Evolutionary conservation across 2,113 vertebrate genomes (phyloP).

Genomic region (Synodontis membranacea): DNA sequence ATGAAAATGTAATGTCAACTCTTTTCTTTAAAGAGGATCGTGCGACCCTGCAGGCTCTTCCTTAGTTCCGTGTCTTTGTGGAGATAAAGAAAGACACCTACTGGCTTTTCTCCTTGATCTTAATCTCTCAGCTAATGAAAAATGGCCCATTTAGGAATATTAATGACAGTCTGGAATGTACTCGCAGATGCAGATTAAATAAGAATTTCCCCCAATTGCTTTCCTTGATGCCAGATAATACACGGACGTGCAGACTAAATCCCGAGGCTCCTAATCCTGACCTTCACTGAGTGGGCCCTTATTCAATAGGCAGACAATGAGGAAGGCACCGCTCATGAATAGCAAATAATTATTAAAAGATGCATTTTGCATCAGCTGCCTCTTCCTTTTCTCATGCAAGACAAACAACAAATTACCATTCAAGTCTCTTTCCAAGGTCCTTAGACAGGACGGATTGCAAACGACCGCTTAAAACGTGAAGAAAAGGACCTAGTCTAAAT

Average conservation of each 20-base stretch:
- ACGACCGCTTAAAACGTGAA: not conserved
- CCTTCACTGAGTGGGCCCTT: constrained; percentile 47
- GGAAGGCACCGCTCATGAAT: constrained; percentile 51
- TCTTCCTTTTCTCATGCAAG: constrained; percentile 20
- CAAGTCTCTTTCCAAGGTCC: constrained; percentile 30
- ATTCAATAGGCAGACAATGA: constrained; percentile 45
- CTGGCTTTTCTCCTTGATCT: constrained; percentile 31
- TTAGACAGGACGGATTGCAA: constrained; percentile 15
- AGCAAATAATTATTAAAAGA: constrained; percentile 56
- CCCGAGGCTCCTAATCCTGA: constrained; percentile 56
- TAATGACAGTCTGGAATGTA: constrained; percentile 49
- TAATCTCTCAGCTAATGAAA: constrained; percentile 52
- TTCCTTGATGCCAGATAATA: constrained; percentile 55
- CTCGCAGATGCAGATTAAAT: constrained; percentile 49
- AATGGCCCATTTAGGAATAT: constrained; percentile 52
- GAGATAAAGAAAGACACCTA: constrained; percentile 50
- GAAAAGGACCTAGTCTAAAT: not conserved
- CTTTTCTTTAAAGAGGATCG: constrained; percentile 66
- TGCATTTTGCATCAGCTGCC: constrained; percentile 38
- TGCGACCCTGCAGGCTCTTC: not conserved
- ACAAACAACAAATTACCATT: constrained; percentile 34
- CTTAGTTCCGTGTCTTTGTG: constrained; percentile 21
- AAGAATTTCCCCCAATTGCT: constrained; percentile 56
- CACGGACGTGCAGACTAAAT: constrained; percentile 50
- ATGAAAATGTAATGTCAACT: constrained; percentile 62